phyloP scores from a whole-genome alignment of 2,113 vertebrate genomes.

The Lophotis ruficrista region DNA sequence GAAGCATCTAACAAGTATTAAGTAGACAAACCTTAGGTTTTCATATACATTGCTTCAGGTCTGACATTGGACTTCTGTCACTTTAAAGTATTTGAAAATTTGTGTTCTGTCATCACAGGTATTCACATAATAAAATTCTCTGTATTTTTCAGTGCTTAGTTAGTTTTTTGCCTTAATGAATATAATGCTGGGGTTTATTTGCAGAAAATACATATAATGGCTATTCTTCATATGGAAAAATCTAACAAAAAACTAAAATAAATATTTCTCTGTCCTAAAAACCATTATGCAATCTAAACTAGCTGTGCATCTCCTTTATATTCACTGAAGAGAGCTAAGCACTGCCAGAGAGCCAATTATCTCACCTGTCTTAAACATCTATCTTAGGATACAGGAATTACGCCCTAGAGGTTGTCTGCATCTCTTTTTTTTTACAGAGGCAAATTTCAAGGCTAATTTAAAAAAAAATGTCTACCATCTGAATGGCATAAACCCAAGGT shows the following conservation, averaged over 20 bases:
- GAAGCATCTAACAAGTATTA: neutral
- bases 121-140: neutral
- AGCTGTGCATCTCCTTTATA: neutral
- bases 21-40: neutral
- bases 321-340: neutral
- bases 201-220: neutral
- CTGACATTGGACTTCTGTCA: neutral
- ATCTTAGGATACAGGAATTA: neutral
- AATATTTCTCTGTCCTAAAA: neutral
- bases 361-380: neutral
- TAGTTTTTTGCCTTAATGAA: neutral
- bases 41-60: neutral
- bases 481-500: neutral
- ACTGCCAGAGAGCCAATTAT: neutral
- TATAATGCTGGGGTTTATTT: neutral
- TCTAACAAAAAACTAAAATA: neutral
- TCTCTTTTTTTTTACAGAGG: neutral
- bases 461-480: rapidly evolving
- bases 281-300: neutral
- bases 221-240: neutral
- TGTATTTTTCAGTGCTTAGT: neutral
- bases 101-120: neutral
- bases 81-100: neutral
- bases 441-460: neutral
- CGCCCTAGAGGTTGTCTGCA: neutral